These are phyloP conservation scores for Nebria brevicollis DNA, from an alignment of 2,888 invertebrate species.

Conservation along the genomic window DNA sequence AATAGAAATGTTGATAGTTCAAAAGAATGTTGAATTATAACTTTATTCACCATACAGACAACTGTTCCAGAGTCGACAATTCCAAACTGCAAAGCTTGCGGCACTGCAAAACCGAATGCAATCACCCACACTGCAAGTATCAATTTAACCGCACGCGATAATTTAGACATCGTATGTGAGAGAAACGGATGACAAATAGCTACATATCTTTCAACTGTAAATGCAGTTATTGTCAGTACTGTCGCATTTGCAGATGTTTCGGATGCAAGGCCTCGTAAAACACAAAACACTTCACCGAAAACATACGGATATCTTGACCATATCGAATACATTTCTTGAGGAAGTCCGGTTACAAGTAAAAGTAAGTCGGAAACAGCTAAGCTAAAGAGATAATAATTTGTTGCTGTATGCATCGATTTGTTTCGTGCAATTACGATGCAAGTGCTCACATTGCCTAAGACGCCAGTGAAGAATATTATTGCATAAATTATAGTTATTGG, in stretches of 20 bases:
- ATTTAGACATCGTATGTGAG: slow-evolving; percentile 85
- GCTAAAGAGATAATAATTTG: slow-evolving; percentile 85
- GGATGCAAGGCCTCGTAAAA: slow-evolving; percentile 79
- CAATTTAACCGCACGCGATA: slow-evolving; percentile 83
- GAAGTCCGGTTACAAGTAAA: slow-evolving; percentile 81
- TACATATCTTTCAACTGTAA: slow-evolving; percentile 79
- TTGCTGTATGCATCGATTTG: slow-evolving; percentile 85
- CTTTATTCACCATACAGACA: slow-evolving; percentile 64
- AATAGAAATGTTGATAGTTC: slow-evolving; percentile 84
- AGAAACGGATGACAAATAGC: slow-evolving; percentile 73
- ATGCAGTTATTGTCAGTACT: slow-evolving; percentile 82
- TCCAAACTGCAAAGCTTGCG: slow-evolving; percentile 69
- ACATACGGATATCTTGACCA: slow-evolving; percentile 82
- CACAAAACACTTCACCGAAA: slow-evolving; percentile 82
- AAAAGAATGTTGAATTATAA: slow-evolving; percentile 75
- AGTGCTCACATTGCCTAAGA: slow-evolving; percentile 84
- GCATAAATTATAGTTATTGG: slow-evolving; percentile 80
- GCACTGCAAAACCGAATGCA: slow-evolving; percentile 77
- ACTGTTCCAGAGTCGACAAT: slow-evolving; percentile 55
- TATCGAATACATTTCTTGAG: slow-evolving; percentile 82
- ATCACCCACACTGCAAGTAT: slow-evolving; percentile 84
- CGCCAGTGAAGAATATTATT: slow-evolving; percentile 79
- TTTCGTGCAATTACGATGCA: slow-evolving; percentile 89
- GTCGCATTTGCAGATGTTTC: slow-evolving; percentile 85
- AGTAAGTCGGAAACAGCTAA: slow-evolving; percentile 85